Base-by-base conservation (phyloP, 2,797 vertebrate genomes). In the Cuculus canorus region DNA sequence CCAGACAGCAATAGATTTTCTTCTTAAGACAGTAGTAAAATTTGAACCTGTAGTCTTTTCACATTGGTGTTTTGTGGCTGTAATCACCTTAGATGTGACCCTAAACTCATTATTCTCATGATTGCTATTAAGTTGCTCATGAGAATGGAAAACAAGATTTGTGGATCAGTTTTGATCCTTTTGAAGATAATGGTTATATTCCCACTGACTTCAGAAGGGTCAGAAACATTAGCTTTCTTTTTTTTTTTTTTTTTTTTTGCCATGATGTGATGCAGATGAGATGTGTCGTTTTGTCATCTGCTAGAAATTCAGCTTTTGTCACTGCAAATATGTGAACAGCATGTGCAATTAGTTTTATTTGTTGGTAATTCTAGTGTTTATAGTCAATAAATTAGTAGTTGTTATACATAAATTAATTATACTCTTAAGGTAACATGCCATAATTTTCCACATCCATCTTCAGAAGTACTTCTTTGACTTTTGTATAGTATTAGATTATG, bases 61-160 rank as follows among this genome's bases (percentile, higher is more conserved):
- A 56, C 45, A 8, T 87, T 80, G 23, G 27, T 72, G 57, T 76
- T 94, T 72, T 71, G 17, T 88, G 72, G 25, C 64, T 68, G 22
- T 92, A 92, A 89, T 94, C 79, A 87, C 83, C 65, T 95, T 90
- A 90, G 52, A 65, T 83, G 17, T 86, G 90, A 94, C 86, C 80
- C 65, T 92, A 35, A 92, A 93, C 33, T 79, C 69, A 77, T 91
- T 79, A 72, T 81, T 86, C 77, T 87, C 70, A 47, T 93, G 69
- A 86, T 91, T 75, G 86, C 89, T 92, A 50, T 89, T 82, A 96
- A 91, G 52, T 92, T 90, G 91, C 66, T 93, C 87, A 79, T 89
- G 82, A 96, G 89, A 96, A 96, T 92, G 93, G 91, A 92, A 96
- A 96, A 95, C 43, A 91, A 87, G 92, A 92, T 90, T 79, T 94